phyloP scores from a whole-genome alignment of 64 coral and sea anemone species.

The Hydrozoanthus tunicans region DNA sequence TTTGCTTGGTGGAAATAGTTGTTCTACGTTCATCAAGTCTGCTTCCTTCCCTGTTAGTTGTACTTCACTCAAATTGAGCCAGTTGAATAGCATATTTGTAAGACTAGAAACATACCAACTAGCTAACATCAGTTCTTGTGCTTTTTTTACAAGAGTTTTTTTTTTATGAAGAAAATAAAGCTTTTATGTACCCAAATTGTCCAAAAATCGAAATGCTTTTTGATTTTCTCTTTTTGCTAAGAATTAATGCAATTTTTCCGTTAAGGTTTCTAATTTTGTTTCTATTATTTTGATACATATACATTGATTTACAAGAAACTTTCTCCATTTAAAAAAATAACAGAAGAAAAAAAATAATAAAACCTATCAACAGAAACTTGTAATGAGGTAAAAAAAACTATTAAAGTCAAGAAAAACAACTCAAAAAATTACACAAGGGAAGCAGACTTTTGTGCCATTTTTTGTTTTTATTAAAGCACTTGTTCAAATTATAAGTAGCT shows the following conservation, averaged over 20 bases:
- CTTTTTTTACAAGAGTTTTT: not conserved
- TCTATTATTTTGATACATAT: not conserved
- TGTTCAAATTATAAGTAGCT: not conserved
- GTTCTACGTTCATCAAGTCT: constrained; percentile 79
- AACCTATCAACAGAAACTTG: too few species aligned
- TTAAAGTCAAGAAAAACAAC: not conserved
- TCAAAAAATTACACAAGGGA: not conserved
- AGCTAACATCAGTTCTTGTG: not conserved
- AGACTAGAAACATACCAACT: not conserved
- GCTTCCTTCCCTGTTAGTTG: constrained; percentile 45
- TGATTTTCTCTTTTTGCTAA: not conserved
- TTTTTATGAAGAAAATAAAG: too few species aligned
- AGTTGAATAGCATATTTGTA: not conserved
- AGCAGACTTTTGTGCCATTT: not conserved
- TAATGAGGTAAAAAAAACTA: not conserved
- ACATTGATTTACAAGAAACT: not conserved
- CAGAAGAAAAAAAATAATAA: not conserved
- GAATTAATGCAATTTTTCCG: not conserved
- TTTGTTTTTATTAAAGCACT: not conserved
- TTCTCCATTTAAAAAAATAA: not conserved
- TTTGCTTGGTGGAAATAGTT: constrained; percentile 71
- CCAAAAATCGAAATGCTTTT: not conserved
- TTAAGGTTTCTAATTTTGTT: not conserved
- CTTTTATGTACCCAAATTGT: too few species aligned
- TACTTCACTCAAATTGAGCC: not conserved